Evolutionary conservation across 2,888 invertebrate species (phyloP).

Genomic region (Cantharis flavilabris): DNA sequence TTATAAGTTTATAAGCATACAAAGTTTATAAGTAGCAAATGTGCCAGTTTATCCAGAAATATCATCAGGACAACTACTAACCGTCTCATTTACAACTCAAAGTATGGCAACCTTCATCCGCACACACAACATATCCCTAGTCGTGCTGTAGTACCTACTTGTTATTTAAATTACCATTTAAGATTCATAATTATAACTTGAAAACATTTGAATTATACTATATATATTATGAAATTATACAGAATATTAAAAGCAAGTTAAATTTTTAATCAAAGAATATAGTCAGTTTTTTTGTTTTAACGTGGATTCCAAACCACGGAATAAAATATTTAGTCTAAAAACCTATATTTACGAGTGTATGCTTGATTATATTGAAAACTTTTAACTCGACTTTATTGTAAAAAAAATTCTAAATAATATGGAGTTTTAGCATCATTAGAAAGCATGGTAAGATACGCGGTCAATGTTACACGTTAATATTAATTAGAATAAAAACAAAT

Average conservation of each 20-base stretch:
- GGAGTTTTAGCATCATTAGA: too few species aligned
- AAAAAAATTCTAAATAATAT: too few species aligned
- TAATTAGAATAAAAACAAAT: background rate
- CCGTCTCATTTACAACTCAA: background rate
- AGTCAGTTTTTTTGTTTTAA: background rate
- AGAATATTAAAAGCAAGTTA: background rate
- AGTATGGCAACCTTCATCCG: background rate
- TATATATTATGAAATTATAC: background rate
- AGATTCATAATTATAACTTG: background rate
- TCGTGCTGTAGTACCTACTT: background rate
- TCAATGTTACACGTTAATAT: background rate
- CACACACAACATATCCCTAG: background rate
- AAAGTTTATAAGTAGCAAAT: too few species aligned
- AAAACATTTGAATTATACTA: background rate
- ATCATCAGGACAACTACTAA: background rate
- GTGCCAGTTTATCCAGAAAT: background rate
- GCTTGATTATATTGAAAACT: too few species aligned
- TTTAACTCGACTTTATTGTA: too few species aligned
- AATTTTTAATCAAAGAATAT: background rate
- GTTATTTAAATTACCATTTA: background rate
- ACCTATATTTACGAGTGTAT: too few species aligned
- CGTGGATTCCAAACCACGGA: background rate
- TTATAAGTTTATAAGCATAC: too few species aligned
- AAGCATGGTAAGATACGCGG: too few species aligned
- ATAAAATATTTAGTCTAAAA: too few species aligned